These are phyloP conservation scores for Piaya cayana DNA, from an alignment of 2,113 vertebrate genomes.

Conservation along the genomic window DNA sequence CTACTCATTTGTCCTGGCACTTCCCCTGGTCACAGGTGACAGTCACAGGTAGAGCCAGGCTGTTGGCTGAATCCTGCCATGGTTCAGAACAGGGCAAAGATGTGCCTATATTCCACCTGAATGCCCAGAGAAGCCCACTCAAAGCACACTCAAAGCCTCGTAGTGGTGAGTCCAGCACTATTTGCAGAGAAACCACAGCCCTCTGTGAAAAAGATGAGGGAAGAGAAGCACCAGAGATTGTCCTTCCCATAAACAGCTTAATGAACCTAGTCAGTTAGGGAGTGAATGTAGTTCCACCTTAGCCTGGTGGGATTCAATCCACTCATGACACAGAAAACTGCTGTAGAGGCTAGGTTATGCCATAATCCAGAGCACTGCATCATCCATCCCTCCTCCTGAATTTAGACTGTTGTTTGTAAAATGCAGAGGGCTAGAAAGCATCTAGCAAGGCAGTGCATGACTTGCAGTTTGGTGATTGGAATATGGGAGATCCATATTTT, in stretches of 20 bases:
- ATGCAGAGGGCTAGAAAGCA: background rate
- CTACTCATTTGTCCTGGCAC: background rate
- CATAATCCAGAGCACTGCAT: background rate
- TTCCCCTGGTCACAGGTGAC: background rate
- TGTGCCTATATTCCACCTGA: background rate
- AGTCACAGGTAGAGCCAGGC: background rate
- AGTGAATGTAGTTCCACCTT: background rate
- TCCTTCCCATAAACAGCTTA: background rate
- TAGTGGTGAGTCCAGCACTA: background rate
- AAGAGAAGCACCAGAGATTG: background rate
- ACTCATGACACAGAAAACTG: background rate
- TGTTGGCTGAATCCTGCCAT: background rate
- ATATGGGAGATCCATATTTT: background rate
- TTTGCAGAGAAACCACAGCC: background rate
- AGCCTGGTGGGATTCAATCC: background rate
- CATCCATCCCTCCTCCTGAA: background rate
- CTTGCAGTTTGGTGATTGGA: background rate
- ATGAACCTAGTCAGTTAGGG: background rate
- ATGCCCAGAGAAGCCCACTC: background rate
- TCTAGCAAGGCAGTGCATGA: background rate
- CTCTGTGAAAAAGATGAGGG: background rate
- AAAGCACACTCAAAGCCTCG: rapidly evolving
- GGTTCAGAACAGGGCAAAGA: background rate
- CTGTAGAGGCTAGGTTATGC: background rate
- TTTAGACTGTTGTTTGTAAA: background rate